Base-by-base conservation (phyloP, 2,113 vertebrate genomes). In the Chlorodrepanis virens region DNA sequence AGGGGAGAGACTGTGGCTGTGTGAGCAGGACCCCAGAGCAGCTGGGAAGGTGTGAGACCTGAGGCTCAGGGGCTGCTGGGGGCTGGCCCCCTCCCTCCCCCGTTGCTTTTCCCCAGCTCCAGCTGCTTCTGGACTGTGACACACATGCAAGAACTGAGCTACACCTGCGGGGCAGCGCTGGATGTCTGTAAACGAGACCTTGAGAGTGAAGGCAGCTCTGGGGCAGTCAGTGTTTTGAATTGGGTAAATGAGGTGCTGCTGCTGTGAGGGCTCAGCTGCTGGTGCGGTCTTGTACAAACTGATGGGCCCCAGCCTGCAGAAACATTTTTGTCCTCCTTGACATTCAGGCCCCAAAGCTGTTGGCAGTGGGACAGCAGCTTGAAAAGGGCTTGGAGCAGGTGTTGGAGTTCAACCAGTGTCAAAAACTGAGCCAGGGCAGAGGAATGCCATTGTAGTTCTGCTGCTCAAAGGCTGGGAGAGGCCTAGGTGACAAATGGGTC, bases 241-340 rank as follows among this genome's bases (percentile, higher is more conserved):
- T 0, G 0, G 12, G 10, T 23, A 14, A 8, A 44, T 1, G 18
- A 47, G 52, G 11, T 16, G 24, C 20, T 5, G 5, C 3, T 29
- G 63, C 37, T n/a, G 1, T 13, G 8, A 49, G n/a, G 44, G 47
- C 16, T 27, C 59, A 40, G 64, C 21, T 71, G 59, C 82, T 71
- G 10, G 7, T 8, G 57, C 19, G 29, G 56, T 25, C 61, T 21
- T 11, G 29, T 5, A 33, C 23, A 18, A 16, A 22, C 23, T 21
- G 19, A 33, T 21, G 27, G 5, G 1, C 11, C 42, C 22, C 12
- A 75, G 37, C 14, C 78, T 24, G 5, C 45, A 61, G 69, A 33
- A 90, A 37, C 31, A 52, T 14, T 47, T 77, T 20, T 53, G 16
- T 4, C 23, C 10, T 64, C n/a, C 21, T 6, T 37, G 44, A 67